A percentile compares a stretch with the other conserved stretches of the same genome.
These are phyloP conservation scores for Champsocephalus esox DNA, from an alignment of 2,797 vertebrate species.

Conservation along the genomic window DNA sequence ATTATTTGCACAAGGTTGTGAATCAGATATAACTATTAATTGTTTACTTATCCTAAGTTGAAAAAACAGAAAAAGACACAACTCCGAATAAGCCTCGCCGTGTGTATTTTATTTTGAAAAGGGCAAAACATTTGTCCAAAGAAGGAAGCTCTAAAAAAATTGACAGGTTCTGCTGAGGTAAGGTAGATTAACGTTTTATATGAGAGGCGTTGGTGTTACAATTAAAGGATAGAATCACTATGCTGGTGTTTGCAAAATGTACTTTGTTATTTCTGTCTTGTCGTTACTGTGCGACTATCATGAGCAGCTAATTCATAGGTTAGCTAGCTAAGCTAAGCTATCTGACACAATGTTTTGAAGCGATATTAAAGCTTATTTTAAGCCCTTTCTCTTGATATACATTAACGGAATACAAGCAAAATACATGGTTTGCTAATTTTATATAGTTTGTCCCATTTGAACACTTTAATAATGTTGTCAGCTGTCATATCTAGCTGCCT, in stretches of 20 bases:
- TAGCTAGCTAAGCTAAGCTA: slow-evolving; percentile 52
- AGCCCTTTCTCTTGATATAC: accelerated
- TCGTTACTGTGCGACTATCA: not conserved
- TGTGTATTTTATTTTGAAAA: slow-evolving; percentile 36
- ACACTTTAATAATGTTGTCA: not conserved
- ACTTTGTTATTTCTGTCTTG: not conserved
- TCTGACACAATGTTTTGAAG: slow-evolving; percentile 14
- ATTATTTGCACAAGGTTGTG: not conserved
- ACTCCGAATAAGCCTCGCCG: accelerated
- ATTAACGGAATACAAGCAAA: not conserved
- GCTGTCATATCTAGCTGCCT: not conserved
- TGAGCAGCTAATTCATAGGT: not conserved
- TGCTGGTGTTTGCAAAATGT: not conserved
- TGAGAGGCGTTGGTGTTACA: not conserved
- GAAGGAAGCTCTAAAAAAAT: slow-evolving; percentile 57
- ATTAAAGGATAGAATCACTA: accelerated
- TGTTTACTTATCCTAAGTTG: not conserved
- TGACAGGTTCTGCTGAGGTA: slow-evolving; percentile 55
- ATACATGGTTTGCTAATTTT: not conserved
- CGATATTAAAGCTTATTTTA: not conserved
- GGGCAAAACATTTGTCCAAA: slow-evolving; percentile 12
- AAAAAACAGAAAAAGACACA: too few relatives aligned
- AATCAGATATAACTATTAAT: not conserved
- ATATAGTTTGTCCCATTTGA: accelerated
- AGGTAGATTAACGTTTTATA: not conserved